Percentiles rank a stretch among this genome's conserved stretches.
Evolutionary conservation across 1,140 invertebrate species (phyloP).

Genomic region (Nixonia krombeini): DNA sequence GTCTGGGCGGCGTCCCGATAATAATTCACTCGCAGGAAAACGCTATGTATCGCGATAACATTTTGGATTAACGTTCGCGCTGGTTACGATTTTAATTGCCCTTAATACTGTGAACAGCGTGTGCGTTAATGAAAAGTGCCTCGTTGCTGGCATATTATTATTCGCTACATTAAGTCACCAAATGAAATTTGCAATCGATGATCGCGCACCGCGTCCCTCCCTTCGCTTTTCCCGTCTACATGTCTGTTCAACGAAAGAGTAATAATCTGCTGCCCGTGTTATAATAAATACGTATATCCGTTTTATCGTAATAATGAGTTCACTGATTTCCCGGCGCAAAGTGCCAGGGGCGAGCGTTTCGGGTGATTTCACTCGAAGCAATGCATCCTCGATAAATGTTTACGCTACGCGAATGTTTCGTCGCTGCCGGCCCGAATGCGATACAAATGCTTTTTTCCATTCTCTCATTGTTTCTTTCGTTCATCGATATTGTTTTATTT

Average conservation of each 20-base stretch:
- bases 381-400: slow-evolving; percentile 34
- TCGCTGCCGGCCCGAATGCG: not conserved
- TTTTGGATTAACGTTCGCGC: slow-evolving; percentile 56
- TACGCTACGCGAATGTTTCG: slow-evolving; percentile 17
- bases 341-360: slow-evolving; percentile 37
- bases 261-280: slow-evolving; percentile 53
- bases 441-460: slow-evolving; percentile 16
- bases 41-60: slow-evolving; percentile 55
- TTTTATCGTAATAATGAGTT: slow-evolving; percentile 68
- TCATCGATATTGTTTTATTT: slow-evolving; percentile 3
- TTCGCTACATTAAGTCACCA: slow-evolving; percentile 69
- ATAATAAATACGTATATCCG: slow-evolving; percentile 62
- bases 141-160: slow-evolving; percentile 62
- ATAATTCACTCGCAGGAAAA: slow-evolving; percentile 43
- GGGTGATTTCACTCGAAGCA: slow-evolving; percentile 35
- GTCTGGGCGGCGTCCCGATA: slow-evolving; percentile 34
- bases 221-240: slow-evolving; percentile 14
- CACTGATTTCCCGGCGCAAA: slow-evolving; percentile 54
- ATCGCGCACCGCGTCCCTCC: slow-evolving; percentile 47
- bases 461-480: slow-evolving; percentile 13
- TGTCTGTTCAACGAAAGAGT: slow-evolving; percentile 56
- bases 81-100: slow-evolving; percentile 64
- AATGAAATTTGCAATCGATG: slow-evolving; percentile 69
- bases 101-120: slow-evolving; percentile 63
- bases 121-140: slow-evolving; percentile 66